These are phyloP conservation scores for Drosophila sp. DNA, from an alignment of 1,140 invertebrate species.

Conservation along the genomic window DNA sequence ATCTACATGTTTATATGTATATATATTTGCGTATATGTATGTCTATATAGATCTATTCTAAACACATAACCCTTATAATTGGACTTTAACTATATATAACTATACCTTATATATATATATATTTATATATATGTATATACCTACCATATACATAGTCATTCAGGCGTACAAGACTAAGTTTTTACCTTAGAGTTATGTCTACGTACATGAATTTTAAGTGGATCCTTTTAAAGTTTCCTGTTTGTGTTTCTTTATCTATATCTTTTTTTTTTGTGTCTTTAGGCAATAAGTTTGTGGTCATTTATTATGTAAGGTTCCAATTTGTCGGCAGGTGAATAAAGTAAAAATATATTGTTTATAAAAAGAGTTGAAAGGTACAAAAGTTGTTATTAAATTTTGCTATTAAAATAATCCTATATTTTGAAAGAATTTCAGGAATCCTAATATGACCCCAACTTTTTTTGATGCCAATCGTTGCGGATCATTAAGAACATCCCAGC, in stretches of 20 bases:
- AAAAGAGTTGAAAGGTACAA: not conserved
- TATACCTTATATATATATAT: not conserved
- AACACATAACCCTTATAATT: not conserved
- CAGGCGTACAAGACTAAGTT: slow-evolving; percentile 51
- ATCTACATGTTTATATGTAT: not conserved
- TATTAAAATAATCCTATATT: no score
- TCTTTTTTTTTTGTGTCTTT: slow-evolving; percentile 22
- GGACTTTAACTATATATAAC: not conserved
- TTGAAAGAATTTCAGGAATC: no score
- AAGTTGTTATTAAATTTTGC: no score
- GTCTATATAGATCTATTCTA: slow-evolving; percentile 2
- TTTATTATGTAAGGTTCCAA: slow-evolving; percentile 63
- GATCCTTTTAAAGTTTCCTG: slow-evolving; percentile 67
- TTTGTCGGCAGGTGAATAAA: slow-evolving; percentile 64
- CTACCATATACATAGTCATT: slow-evolving; percentile 18
- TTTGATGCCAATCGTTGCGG: no score
- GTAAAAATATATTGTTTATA: slow-evolving; percentile 50
- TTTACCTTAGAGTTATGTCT: slow-evolving; percentile 48
- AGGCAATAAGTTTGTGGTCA: slow-evolving; percentile 71
- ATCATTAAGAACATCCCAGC: no score
- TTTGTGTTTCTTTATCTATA: slow-evolving; percentile 21
- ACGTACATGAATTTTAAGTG: slow-evolving; percentile 54
- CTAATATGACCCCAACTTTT: no score
- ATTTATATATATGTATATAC: not conserved
- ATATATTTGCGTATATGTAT: not conserved